Conservation (phyloP, 2,888 invertebrate species). For the Lithophane ornitopus region DNA sequence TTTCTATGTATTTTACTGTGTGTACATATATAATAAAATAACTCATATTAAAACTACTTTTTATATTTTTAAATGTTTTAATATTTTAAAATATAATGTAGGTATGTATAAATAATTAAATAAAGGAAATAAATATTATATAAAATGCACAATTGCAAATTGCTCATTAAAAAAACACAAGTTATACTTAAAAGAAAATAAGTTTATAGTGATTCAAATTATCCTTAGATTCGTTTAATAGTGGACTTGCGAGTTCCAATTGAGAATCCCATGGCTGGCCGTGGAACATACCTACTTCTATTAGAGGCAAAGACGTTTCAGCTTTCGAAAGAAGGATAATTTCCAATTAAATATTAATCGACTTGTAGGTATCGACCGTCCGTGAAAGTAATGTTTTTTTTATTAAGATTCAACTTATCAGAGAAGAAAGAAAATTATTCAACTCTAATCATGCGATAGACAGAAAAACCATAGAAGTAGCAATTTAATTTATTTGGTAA, state of each 20-base stretch:
- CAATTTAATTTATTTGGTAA: slow-evolving; percentile 5
- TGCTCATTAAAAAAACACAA: too few relatives aligned
- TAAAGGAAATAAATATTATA: too few relatives aligned
- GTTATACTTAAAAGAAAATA: neutral
- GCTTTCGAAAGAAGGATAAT: neutral
- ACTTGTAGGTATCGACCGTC: neutral
- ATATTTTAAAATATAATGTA: too few relatives aligned
- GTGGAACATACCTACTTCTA: neutral
- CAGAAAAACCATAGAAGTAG: slow-evolving; percentile 13
- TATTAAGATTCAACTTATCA: neutral
- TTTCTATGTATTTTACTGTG: too few relatives aligned
- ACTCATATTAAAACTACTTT: too few relatives aligned
- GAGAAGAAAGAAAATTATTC: neutral
- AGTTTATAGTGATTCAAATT: neutral
- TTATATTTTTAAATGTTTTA: too few relatives aligned
- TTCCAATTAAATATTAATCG: neutral
- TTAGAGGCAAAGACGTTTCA: neutral
- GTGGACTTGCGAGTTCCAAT: too few relatives aligned
- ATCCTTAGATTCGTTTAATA: too few relatives aligned
- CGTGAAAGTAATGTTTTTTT: neutral
- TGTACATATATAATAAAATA: too few relatives aligned
- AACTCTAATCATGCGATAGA: neutral
- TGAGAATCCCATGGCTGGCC: neutral
- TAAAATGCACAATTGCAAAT: too few relatives aligned
- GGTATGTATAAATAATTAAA: too few relatives aligned